Evolutionary conservation across 2,113 vertebrate species (phyloP), one percentile per base, ranked within the genome.

Genomic region (Diphyllodes magnificus): DNA sequence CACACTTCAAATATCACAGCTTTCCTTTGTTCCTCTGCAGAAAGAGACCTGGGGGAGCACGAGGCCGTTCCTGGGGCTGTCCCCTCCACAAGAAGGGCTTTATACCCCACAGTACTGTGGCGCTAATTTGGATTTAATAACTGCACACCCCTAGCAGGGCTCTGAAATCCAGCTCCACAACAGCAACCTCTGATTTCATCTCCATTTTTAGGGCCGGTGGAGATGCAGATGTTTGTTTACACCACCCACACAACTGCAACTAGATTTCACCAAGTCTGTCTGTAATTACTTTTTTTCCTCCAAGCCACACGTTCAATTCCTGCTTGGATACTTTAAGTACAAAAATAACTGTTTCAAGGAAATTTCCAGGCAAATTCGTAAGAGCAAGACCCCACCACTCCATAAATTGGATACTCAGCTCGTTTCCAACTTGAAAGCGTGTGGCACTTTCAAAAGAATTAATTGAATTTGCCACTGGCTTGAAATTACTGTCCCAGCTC

Each of bases 401-500:
- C 75, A 23, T 7, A 81, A 95, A 93, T 28, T 61, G 54, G 37
- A 53, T 13, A 16, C 86, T 95, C 89, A 88, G 93, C 92, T 91
- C 63, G 1, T 86, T 82, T 33, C 59, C n/a, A 54, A 77, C 73
- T 95, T 91, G 78, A 95, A 91, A 94, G 86, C 7, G 0, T 5
- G 72, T 47, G 83, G 91, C 86, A 39, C 77, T 78, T 82, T 69
- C 65, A 88, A 70, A 92, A 31, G 83, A 92, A 86, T 88, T 88
- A 94, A 95, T n/a, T 82, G 60, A 89, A 82, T 89, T 89, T 76
- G 94, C 96, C 92, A 93, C 71, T 28, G 95, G 90, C 88, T 90
- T 59, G 78, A 66, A 88, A 66, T 76, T 5, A 33, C 54, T 82
- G 90, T 96, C 94, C 84, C 86, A 91, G 22, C 76, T 95, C 66